A percentile compares a stretch with the other conserved stretches of the same genome.
phyloP scores from a whole-genome alignment of 2,113 vertebrate genomes.

The Periophthalmodon schlosseri region DNA sequence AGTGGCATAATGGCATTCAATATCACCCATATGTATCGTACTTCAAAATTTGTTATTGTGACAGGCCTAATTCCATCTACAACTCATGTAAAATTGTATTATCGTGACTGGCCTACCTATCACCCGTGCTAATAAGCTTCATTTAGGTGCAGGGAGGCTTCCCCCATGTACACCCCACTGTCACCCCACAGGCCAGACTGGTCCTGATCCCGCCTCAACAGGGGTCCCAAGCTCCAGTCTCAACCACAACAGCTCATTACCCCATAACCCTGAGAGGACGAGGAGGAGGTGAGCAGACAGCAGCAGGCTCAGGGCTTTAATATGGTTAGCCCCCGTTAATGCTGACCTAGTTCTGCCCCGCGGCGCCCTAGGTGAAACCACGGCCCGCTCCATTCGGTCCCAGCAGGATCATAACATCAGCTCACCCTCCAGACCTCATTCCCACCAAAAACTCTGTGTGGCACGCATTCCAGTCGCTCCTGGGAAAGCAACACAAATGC shows the following conservation, averaged over 20 bases:
- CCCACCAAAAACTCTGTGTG: conserved; percentile 48
- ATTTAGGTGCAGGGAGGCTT: conserved; percentile 60
- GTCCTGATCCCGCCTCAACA: conserved; percentile 64
- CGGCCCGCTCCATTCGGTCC: conserved; percentile 60
- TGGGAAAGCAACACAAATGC: conserved; percentile 59
- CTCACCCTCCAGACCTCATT: conserved; percentile 37
- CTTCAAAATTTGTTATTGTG: neutral
- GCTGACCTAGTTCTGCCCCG: conserved; percentile 70
- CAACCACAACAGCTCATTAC: conserved; percentile 75
- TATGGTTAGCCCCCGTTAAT: conserved; percentile 56
- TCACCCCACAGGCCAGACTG: conserved; percentile 63
- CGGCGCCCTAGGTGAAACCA: conserved; percentile 61
- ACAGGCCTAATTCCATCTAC: too few species aligned
- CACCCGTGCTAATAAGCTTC: conserved; percentile 68
- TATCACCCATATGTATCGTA: too few species aligned
- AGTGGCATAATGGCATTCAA: too few species aligned
- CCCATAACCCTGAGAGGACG: conserved; percentile 47
- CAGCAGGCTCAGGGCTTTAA: conserved; percentile 57
- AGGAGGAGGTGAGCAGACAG: conserved; percentile 47
- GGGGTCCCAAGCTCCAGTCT: conserved; percentile 54
- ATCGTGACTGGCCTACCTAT: conserved; percentile 5
- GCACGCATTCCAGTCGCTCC: conserved; percentile 59
- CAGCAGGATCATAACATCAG: conserved; percentile 65
- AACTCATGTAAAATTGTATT: neutral
- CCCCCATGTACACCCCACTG: conserved; percentile 64